Percentiles rank a stretch among this genome's conserved stretches.
Evolutionary conservation across 2,113 vertebrate genomes (phyloP).

Genomic region (Actenoides hombroni): DNA sequence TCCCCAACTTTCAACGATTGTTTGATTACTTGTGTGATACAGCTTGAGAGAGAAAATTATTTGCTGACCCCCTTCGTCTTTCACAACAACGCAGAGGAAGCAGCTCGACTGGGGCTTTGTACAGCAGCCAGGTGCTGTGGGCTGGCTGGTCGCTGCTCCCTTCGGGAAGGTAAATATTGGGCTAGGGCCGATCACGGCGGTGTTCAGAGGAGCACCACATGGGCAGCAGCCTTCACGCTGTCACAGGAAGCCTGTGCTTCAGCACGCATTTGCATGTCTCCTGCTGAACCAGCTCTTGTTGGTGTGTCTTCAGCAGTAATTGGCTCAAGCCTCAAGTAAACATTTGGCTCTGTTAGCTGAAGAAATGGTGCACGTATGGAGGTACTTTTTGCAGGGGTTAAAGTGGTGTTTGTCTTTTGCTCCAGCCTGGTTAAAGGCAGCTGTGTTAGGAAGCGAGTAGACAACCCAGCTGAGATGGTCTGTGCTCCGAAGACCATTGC

Average conservation of each 20-base stretch:
- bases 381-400: not conserved
- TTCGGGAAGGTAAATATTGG: conserved; percentile 60
- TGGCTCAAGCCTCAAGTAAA: not conserved
- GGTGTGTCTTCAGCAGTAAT: not conserved
- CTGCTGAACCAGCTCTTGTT: not conserved
- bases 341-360: not conserved
- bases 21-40: conserved; percentile 39
- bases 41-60: not conserved
- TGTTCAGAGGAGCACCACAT: conserved; percentile 5
- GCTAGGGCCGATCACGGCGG: conserved; percentile 42
- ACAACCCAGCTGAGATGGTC: not conserved
- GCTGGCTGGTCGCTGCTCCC: conserved; percentile 4
- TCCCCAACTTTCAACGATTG: conserved; percentile 34
- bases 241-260: not conserved
- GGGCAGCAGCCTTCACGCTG: not conserved
- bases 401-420: not conserved
- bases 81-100: conserved; percentile 46
- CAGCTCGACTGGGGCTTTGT: not conserved
- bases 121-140: conserved; percentile 55
- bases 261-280: not conserved
- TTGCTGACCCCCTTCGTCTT: not conserved
- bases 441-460: not conserved
- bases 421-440: not conserved
- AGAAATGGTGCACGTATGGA: not conserved
- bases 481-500: not conserved